Evolutionary conservation across 2,888 invertebrate species (phyloP).

Genomic region (Hypomecis punctinalis): DNA sequence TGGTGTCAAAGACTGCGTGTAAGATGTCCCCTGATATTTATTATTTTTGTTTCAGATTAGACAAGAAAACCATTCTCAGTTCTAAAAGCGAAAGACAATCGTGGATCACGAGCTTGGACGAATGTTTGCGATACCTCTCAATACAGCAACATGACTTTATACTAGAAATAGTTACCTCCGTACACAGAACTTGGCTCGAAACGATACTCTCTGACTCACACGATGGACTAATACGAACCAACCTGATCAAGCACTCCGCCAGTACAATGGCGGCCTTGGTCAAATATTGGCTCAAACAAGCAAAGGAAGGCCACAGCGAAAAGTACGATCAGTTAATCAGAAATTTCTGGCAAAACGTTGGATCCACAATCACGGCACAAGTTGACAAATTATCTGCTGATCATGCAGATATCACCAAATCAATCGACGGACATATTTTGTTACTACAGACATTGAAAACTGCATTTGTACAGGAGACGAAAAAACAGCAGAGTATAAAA

Average conservation of each 20-base stretch:
- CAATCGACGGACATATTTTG: slow-evolving; percentile 69
- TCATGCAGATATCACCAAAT: slow-evolving; percentile 68
- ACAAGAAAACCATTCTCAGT: slow-evolving; percentile 82
- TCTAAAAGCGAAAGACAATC: slow-evolving; percentile 89
- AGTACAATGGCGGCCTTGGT: slow-evolving; percentile 57
- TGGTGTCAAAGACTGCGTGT: too few species aligned
- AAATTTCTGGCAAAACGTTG: slow-evolving; percentile 74
- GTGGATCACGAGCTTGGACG: slow-evolving; percentile 88
- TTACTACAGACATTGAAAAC: slow-evolving; percentile 62
- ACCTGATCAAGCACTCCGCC: slow-evolving; percentile 58
- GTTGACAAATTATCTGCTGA: slow-evolving; percentile 69
- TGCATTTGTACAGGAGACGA: slow-evolving; percentile 52
- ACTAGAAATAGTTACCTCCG: slow-evolving; percentile 53
- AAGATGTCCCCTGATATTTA: too few species aligned
- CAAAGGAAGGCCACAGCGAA: slow-evolving; percentile 49
- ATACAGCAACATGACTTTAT: slow-evolving; percentile 51
- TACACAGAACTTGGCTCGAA: slow-evolving; percentile 63
- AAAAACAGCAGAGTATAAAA: slow-evolving; percentile 59
- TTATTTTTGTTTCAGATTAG: slow-evolving; percentile 77
- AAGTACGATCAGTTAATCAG: slow-evolving; percentile 64
- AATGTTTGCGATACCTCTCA: slow-evolving; percentile 86
- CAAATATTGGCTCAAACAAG: slow-evolving; percentile 67
- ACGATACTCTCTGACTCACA: slow-evolving; percentile 41
- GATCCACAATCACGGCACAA: slow-evolving; percentile 57
- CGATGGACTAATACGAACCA: slow-evolving; percentile 44